phyloP scores from a whole-genome alignment of 2,888 invertebrate species.

The Anticlea derivata region DNA sequence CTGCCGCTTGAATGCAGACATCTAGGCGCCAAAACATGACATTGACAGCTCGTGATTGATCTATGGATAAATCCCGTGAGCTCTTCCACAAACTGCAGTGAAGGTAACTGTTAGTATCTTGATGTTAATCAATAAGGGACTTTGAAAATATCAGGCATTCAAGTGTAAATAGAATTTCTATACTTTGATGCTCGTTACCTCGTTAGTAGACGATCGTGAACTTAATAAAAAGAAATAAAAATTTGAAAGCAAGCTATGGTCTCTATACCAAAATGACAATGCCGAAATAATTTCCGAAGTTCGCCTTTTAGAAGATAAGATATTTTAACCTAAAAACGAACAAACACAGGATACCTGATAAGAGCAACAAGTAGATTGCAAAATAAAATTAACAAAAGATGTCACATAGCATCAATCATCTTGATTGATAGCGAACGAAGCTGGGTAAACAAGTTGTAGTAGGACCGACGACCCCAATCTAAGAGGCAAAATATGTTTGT shows the following conservation, averaged over 20 bases:
- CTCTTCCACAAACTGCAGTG: slow-evolving; percentile 23
- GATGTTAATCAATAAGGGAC: slow-evolving; percentile 20
- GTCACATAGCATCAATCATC: slow-evolving; percentile 64
- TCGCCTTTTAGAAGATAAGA: slow-evolving; percentile 7
- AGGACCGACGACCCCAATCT: slow-evolving; percentile 32
- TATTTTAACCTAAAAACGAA: slow-evolving; percentile 20
- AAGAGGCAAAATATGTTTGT: slow-evolving; percentile 27
- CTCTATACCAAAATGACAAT: neutral
- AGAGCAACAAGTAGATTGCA: slow-evolving; percentile 44
- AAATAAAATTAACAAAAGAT: slow-evolving; percentile 53
- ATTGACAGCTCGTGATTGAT: slow-evolving; percentile 66
- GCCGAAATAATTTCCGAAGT: slow-evolving; percentile 1
- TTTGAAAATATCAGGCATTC: slow-evolving; percentile 11
- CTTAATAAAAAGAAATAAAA: too few species aligned
- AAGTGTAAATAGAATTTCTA: slow-evolving; percentile 1
- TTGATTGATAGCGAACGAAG: slow-evolving; percentile 58
- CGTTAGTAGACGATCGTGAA: too few species aligned
- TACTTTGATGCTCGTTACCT: neutral
- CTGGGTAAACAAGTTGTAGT: slow-evolving; percentile 39
- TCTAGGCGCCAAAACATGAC: slow-evolving; percentile 66
- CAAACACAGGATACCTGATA: slow-evolving; percentile 38
- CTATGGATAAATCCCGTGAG: slow-evolving; percentile 45
- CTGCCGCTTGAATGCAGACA: slow-evolving; percentile 58
- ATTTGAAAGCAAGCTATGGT: too few species aligned
- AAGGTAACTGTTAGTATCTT: slow-evolving; percentile 18